Evolutionary conservation across 2,113 vertebrate species (phyloP).

Genomic region (Notiomystis cincta): DNA sequence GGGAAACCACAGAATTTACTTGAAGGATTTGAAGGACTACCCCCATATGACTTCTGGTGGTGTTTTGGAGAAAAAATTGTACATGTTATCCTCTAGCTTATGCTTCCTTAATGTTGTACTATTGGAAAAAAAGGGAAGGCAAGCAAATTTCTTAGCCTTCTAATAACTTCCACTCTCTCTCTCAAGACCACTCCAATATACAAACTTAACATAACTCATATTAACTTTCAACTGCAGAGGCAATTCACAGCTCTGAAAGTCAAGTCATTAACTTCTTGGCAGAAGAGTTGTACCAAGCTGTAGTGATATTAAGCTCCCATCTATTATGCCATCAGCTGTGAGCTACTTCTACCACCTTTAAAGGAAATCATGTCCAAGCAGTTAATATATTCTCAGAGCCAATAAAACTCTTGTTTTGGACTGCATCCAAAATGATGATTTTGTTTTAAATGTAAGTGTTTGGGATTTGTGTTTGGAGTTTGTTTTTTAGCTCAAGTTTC

Average conservation of each 20-base stretch:
- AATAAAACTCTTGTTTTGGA: not conserved
- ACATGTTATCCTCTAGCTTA: not conserved
- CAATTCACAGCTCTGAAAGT: not conserved
- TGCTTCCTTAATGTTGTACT: not conserved
- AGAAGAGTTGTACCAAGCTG: not conserved
- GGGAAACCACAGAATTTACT: not conserved
- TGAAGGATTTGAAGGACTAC: not conserved
- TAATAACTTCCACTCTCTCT: not conserved
- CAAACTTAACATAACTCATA: not conserved
- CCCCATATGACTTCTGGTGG: not conserved
- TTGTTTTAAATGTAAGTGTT: not conserved
- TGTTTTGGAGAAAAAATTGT: not conserved
- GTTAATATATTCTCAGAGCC: not conserved
- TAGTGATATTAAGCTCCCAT: not conserved
- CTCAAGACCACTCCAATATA: not conserved
- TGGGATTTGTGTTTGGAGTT: not conserved
- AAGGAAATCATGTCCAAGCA: not conserved
- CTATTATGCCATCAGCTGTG: not conserved
- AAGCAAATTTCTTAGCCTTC: not conserved
- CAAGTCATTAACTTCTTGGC: not conserved
- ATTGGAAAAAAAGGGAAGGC: not conserved
- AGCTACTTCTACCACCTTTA: not conserved
- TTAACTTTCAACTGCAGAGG: not conserved
- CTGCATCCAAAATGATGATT: not conserved
- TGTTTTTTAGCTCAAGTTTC: not conserved